A percentile compares a stretch with the other conserved stretches of the same genome.
Conservation (phyloP, 1,140 invertebrate genomes). For the Sitobion miscanthi region DNA sequence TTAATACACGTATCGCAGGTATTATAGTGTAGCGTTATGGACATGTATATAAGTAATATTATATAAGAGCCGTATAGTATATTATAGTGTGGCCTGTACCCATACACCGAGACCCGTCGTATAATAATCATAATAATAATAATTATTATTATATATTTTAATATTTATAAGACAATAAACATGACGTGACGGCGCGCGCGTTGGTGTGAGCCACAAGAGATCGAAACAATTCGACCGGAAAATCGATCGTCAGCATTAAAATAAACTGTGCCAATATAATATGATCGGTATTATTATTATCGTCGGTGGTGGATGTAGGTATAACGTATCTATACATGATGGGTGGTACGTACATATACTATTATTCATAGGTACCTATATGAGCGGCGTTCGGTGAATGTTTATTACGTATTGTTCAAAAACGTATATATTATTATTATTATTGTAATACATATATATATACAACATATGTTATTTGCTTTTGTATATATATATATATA, state of each 20-base stretch:
- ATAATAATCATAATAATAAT: background rate
- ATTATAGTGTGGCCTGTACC: background rate
- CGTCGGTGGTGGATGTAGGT: background rate
- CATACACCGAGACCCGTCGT: background rate
- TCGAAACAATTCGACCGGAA: background rate
- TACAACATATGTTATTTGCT: background rate
- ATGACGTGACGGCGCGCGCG: background rate
- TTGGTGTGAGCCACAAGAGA: background rate
- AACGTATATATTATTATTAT: background rate
- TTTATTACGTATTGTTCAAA: slow-evolving; percentile 35
- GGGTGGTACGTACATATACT: background rate
- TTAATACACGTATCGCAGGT: background rate
- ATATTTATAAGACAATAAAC: background rate
- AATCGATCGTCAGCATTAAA: background rate
- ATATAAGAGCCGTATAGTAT: background rate
- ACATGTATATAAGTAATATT: background rate
- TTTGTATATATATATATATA: background rate
- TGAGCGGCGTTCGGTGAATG: background rate
- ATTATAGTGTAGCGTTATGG: background rate
- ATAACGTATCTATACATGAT: no score
- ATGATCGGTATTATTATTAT: background rate
- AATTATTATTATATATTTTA: background rate
- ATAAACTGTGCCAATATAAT: background rate
- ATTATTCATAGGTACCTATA: background rate
- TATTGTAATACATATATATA: background rate